phyloP scores from a whole-genome alignment of 2,797 vertebrate genomes.

The Lagodon rhomboides region DNA sequence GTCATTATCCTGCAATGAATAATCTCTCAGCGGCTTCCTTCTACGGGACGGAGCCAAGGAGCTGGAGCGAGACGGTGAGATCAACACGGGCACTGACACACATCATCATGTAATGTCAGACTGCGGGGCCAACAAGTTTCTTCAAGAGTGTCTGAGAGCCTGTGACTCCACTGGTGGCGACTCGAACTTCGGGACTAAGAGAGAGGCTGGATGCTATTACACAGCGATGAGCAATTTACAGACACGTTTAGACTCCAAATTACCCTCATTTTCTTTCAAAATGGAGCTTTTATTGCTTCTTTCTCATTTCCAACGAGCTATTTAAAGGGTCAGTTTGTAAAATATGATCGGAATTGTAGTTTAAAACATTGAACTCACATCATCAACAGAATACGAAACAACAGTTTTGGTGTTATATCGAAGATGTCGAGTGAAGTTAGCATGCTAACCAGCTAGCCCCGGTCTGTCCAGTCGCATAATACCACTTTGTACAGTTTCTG shows the following conservation, averaged over 20 bases:
- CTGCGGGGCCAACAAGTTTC: conserved; percentile 48
- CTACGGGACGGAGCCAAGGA: conserved; percentile 56
- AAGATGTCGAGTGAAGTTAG: too few relatives aligned
- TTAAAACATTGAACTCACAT: too few relatives aligned
- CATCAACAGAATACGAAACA: too few relatives aligned
- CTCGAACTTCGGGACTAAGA: conserved; percentile 21
- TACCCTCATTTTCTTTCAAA: background rate
- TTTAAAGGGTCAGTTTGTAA: background rate
- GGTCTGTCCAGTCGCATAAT: too few relatives aligned
- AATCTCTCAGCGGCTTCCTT: conserved; percentile 62
- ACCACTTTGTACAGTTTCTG: too few relatives aligned
- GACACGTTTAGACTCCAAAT: conserved; percentile 20
- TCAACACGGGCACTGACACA: conserved; percentile 33
- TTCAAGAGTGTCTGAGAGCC: conserved; percentile 52
- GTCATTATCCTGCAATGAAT: conserved; percentile 72
- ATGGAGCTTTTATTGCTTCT: background rate
- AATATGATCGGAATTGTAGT: too few relatives aligned
- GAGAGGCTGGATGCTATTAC: conserved; percentile 29
- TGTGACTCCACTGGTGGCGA: conserved; percentile 28
- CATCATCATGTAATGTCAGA: conserved; percentile 57
- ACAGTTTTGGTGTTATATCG: too few relatives aligned
- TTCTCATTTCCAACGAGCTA: background rate
- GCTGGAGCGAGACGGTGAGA: conserved; percentile 29
- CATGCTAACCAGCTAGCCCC: too few relatives aligned
- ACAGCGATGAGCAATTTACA: conserved; percentile 17